Evolutionary conservation across 2,113 vertebrate species (phyloP).

Genomic region (Ammospiza caudacuta): DNA sequence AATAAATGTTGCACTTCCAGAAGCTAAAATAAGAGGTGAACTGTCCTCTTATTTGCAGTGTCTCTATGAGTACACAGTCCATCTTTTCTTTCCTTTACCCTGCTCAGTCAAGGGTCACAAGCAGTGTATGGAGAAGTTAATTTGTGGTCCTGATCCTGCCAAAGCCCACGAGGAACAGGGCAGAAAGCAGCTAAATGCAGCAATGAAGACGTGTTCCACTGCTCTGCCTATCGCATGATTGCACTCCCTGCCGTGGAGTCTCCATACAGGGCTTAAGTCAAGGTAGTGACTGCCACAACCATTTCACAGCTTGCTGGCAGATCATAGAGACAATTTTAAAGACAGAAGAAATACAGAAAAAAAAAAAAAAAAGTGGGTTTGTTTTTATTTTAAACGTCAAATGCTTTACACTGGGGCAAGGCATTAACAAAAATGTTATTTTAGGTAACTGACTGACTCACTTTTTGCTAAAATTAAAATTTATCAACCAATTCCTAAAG

Average conservation of each 20-base stretch:
- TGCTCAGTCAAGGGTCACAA: not conserved
- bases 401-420: not conserved
- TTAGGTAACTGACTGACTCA: not conserved
- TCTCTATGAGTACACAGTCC: not conserved
- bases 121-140: not conserved
- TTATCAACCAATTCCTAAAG: not conserved
- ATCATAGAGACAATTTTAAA: not conserved
- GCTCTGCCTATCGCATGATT: not conserved
- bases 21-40: not conserved
- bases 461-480: not conserved
- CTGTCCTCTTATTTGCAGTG: not conserved
- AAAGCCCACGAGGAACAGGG: not conserved
- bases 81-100: not conserved
- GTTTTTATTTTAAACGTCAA: not conserved
- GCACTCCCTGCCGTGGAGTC: not conserved
- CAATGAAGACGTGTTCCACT: not conserved
- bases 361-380: not conserved
- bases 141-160: not conserved
- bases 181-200: not conserved
- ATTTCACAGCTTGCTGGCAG: slow-evolving; percentile 2
- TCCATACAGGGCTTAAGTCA: not conserved
- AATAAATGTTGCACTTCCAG: not conserved
- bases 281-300: slow-evolving; percentile 16
- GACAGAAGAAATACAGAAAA: not conserved
- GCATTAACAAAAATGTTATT: not conserved